Evolutionary conservation across 2,113 vertebrate species (phyloP).

Genomic region (Mesocricetus auratus): DNA sequence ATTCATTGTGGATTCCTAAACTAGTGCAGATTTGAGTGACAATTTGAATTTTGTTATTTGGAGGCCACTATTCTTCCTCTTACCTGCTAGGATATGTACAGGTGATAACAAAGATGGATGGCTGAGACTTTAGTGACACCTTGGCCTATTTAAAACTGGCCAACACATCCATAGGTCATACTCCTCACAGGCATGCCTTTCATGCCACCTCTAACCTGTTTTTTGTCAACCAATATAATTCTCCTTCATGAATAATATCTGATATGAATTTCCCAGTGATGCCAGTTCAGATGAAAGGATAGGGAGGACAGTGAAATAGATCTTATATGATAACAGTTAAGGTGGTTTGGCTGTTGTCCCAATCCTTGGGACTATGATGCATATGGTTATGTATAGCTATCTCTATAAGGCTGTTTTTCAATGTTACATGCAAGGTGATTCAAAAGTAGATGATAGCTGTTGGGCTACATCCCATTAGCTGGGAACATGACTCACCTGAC

Average conservation of each 20-base stretch:
- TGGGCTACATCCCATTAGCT: neutral
- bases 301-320: neutral
- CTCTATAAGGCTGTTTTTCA: neutral
- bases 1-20: neutral
- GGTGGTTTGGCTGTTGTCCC: neutral
- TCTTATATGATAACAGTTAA: neutral
- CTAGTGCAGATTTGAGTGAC: neutral
- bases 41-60: conserved; percentile 49
- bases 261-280: neutral
- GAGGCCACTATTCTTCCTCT: neutral
- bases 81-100: neutral
- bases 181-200: neutral
- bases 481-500: conserved; percentile 14
- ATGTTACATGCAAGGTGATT: neutral
- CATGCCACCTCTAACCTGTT: neutral
- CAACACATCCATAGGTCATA: neutral
- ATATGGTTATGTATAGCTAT: neutral
- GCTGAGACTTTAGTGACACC: neutral
- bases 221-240: neutral
- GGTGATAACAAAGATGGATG: neutral
- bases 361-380: neutral
- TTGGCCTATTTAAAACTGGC: conserved; percentile 16
- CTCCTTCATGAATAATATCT: conserved; percentile 36
- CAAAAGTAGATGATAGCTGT: neutral
- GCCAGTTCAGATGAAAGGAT: neutral